Base-by-base conservation (phyloP, 2,888 invertebrate genomes). In the Rhagonycha fulva region DNA sequence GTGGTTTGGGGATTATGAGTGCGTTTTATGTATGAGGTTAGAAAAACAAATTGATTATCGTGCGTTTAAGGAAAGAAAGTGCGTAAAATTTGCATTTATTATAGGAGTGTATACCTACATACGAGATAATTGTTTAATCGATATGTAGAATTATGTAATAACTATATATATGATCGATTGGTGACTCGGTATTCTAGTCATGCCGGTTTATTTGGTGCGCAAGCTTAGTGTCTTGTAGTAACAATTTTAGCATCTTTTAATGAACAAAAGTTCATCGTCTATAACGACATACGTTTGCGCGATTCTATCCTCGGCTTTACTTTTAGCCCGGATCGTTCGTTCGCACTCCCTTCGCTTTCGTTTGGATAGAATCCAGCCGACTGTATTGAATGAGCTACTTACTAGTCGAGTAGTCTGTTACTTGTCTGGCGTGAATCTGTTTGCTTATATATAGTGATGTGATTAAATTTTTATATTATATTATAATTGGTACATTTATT, bases 311-410 rank as follows among this genome's bases (percentile, higher is more conserved):
- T 74, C 80, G 80, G 76, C 78, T 80, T 80, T 78, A 81, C 80
- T 81, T 82, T 81, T 82, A 82, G 80, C 78, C 79, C 74, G 78
- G 80, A 77, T 77, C 75, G 77, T 78, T 73, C 76, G 78, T 80
- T 80, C 79, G 80, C 77, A 79, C 80, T 81, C 81, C 81, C 82
- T 80, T 82, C 81, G 80, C 81, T 82, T 82, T 82, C 81, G 78
- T 80, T 81, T 81, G 80, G 79, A 79, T 76, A 78, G 82, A 80
- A 81, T 81, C 79, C 79, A 78, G 76, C 76, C 80, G 75, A 77
- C 60, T 76, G 74, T 71, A 75, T 78, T 78, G 76, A 76, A 76
- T 75, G 77, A 79, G 76, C 75, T 67, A 72, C 78, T 77, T 71
- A 75, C 66, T 70, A 66, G 76, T 71, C 75, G 74, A 78, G 74